phyloP scores from a whole-genome alignment of 2,888 invertebrate genomes.

The Eilema depressum region DNA sequence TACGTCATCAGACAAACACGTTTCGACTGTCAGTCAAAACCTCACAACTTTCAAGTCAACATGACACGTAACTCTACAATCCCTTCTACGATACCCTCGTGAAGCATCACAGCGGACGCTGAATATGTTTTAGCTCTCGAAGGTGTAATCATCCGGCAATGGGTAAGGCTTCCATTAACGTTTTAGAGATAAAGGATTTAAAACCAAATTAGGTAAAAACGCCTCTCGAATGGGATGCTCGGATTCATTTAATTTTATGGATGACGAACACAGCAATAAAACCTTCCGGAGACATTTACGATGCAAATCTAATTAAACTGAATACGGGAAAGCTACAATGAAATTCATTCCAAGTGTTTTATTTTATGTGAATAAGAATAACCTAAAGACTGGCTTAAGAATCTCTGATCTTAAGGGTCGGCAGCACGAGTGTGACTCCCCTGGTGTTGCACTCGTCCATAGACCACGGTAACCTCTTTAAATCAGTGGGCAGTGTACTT shows the following conservation, averaged over 20 bases:
- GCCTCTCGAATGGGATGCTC: background rate
- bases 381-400: no score
- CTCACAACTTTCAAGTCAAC: conserved; percentile 10
- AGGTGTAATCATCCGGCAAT: conserved; percentile 18
- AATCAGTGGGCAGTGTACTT: no score
- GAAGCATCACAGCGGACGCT: conserved; percentile 8
- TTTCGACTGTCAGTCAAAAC: background rate
- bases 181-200: conserved; percentile 10
- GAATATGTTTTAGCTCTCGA: conserved; percentile 10
- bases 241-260: conserved; percentile 27
- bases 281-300: conserved; percentile 21
- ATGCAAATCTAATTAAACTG: conserved; percentile 29
- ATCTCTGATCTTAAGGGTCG: no score
- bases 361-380: no score
- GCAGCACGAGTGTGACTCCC: no score
- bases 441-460: no score
- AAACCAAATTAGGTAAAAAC: conserved; percentile 12
- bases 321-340: background rate
- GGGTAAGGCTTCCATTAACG: background rate
- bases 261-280: conserved; percentile 33
- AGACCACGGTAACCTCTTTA: no score
- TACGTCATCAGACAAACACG: conserved; percentile 24
- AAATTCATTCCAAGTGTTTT: conserved; percentile 5
- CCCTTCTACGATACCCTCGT: background rate
- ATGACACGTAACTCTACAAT: background rate